These are phyloP conservation scores for Theodoxus fluviatilis DNA, from an alignment of 2,888 invertebrate genomes.

Conservation along the genomic window DNA sequence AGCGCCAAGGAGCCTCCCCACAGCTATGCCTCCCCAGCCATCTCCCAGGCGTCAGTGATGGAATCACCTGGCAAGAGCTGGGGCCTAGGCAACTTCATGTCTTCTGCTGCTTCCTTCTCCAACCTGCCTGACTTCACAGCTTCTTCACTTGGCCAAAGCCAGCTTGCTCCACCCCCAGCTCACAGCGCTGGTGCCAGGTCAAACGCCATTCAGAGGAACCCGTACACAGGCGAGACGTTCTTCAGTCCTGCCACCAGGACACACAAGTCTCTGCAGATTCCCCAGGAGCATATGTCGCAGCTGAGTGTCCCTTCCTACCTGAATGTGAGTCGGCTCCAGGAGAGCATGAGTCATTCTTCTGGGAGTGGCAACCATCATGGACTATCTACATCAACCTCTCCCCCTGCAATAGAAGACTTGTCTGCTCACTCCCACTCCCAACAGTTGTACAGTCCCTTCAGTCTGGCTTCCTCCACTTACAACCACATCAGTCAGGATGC, in stretches of 20 bases:
- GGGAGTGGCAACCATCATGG: no score
- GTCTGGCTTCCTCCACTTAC: conserved; percentile 25
- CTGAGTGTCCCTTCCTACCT: no score
- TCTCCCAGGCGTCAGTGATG: conserved; percentile 23
- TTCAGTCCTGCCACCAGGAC: conserved; percentile 32
- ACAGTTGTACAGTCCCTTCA: conserved; percentile 32
- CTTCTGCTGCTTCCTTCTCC: conserved; percentile 33
- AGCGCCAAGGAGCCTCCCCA: conserved; percentile 27
- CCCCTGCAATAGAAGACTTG: conserved; percentile 35
- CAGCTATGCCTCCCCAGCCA: conserved; percentile 24
- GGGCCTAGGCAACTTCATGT: conserved; percentile 45
- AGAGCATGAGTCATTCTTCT: no score
- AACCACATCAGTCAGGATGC: no score
- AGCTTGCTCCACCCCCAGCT: conserved; percentile 55
- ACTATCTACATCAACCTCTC: no score
- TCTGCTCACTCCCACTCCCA: conserved; percentile 32
- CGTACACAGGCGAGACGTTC: conserved; percentile 37
- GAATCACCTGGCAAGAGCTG: conserved; percentile 37
- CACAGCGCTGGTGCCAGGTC: conserved; percentile 47
- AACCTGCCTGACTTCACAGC: conserved; percentile 34
- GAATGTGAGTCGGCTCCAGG: no score
- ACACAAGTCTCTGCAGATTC: conserved; percentile 27
- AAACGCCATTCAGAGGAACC: conserved; percentile 43
- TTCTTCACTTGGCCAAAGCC: conserved; percentile 30
- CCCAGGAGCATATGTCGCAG: no score